Conservation (phyloP, 2,797 vertebrate genomes). For the Pyrocephalus nanus region DNA sequence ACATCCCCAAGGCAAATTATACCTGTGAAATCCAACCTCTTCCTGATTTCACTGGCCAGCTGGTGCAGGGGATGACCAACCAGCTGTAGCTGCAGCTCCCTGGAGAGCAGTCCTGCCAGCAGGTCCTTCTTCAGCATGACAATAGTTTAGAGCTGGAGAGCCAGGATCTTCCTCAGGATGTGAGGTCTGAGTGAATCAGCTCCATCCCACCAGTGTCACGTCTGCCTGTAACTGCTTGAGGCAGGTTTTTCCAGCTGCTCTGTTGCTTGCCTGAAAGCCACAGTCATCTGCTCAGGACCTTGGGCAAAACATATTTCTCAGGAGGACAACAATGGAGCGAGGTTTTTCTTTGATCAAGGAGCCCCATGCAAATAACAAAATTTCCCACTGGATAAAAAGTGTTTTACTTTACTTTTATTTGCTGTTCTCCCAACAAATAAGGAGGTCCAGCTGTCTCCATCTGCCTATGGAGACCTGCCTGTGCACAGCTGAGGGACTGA, state of each 20-base stretch:
- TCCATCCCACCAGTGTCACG: neutral
- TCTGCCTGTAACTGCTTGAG: neutral
- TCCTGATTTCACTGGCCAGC: neutral
- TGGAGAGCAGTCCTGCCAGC: neutral
- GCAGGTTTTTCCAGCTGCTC: neutral
- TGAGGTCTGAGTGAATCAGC: neutral
- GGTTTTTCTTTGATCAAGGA: neutral
- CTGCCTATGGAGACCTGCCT: neutral
- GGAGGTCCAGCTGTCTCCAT: fast-evolving
- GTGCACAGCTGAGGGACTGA: neutral
- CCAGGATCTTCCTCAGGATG: neutral
- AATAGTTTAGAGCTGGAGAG: neutral
- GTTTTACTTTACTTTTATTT: neutral
- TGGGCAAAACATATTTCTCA: neutral
- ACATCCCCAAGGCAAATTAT: too few species aligned
- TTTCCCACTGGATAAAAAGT: neutral
- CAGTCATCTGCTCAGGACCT: neutral
- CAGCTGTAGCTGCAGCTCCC: neutral
- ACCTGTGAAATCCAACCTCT: neutral
- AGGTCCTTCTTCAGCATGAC: neutral
- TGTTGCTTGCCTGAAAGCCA: neutral
- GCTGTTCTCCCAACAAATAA: neutral
- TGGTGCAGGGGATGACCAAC: fast-evolving
- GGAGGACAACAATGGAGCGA: neutral
- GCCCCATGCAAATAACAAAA: neutral